Base-by-base conservation (phyloP, 2,888 invertebrate genomes). In the Orchesellides sinensis region DNA sequence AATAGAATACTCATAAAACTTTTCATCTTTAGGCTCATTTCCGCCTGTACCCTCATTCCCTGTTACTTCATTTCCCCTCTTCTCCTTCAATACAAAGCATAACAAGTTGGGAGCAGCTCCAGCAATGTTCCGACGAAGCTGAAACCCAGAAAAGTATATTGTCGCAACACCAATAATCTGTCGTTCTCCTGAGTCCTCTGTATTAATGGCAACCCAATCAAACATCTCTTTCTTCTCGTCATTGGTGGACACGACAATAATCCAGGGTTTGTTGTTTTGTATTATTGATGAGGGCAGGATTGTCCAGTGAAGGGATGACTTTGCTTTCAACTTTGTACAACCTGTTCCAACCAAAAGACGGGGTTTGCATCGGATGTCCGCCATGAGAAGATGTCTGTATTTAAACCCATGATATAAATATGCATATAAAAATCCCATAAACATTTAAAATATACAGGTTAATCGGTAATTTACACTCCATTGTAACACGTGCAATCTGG, bases 341-440 rank as follows among this genome's bases (percentile, higher is more conserved):
- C 77, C 77, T 21, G 45, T 47, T 5, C 77, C 77, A 14, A 77
- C 68, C 56, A 68, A 17, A 1, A 77, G 61, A 12, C 25, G 56
- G 0, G 77, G 77, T 32, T 77, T 77, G 32, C 77, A 77, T 25
- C 47, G 21, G 4, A 56, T 32, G 35, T 77, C 77, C 27, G 77
- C 77, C 68, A 77, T 68, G 45, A 69, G 21, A n/a, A 10, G 68
- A 32, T 77, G 77, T 68, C 77, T 77, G 61, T 54, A 25, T 74
- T 61, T 59, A 29, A 40, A 49, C 45, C 21, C n/a, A 65, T 25
- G 61, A 72, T 61, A 72, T 45, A 45, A 47, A 23, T 35, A 49
- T n/a, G n/a, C n/a, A n/a, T n/a, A 35, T 19, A n/a, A n/a, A n/a
- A n/a, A n/a, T n/a, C n/a, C n/a, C n/a, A n/a, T n/a, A n/a, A n/a